These are phyloP conservation scores for Nipponacmea schrenckii DNA, from an alignment of 2,888 invertebrate genomes.

Conservation along the genomic window DNA sequence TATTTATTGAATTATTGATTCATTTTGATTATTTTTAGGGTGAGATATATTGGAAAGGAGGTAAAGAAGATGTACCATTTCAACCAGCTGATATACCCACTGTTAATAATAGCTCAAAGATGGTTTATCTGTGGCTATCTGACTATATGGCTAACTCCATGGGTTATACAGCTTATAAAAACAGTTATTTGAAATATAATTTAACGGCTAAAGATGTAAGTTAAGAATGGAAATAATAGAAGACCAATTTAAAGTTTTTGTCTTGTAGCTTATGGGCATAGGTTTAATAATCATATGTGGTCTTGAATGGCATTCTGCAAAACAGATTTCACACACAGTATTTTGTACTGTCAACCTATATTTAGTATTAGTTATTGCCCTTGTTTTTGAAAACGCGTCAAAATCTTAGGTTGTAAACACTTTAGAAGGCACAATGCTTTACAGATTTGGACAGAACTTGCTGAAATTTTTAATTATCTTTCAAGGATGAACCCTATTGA, in stretches of 20 bases:
- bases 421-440: no score
- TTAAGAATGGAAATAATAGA: neutral
- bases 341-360: neutral
- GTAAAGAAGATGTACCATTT: constrained; percentile 36
- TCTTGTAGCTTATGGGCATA: no score
- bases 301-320: no score
- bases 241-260: no score
- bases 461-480: no score
- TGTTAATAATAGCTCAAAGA: constrained; percentile 26
- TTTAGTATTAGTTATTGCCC: neutral
- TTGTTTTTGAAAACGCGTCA: no score
- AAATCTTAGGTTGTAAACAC: no score
- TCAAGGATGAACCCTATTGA: no score
- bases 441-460: no score
- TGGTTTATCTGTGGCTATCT: constrained; percentile 48
- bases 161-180: constrained; percentile 38
- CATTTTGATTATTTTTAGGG: constrained; percentile 29
- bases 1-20: neutral
- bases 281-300: no score
- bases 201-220: constrained; percentile 46
- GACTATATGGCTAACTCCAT: constrained; percentile 46
- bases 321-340: neutral
- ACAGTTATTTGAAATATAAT: constrained; percentile 41
- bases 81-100: constrained; percentile 33
- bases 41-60: constrained; percentile 43